A percentile compares a stretch with the other conserved stretches of the same genome.
These are phyloP conservation scores for Harpegnathos saltator DNA, from an alignment of 1,140 invertebrate species.

Conservation along the genomic window DNA sequence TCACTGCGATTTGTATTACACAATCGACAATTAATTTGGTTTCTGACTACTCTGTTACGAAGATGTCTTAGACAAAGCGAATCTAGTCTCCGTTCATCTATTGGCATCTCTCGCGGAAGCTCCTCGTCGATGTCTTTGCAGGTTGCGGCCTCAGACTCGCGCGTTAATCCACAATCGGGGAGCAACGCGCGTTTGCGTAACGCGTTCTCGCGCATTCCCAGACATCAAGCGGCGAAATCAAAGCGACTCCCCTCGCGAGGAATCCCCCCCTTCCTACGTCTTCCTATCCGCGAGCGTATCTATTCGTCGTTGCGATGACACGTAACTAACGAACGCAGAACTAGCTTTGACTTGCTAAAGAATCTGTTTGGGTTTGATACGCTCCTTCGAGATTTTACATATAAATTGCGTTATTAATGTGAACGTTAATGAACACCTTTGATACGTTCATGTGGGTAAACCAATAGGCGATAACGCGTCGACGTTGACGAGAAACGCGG, in stretches of 20 bases:
- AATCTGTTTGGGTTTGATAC: conserved; percentile 51
- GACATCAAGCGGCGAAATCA: conserved; percentile 2
- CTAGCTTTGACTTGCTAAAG: conserved; percentile 44
- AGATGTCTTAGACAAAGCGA: too few species aligned
- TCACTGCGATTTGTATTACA: too few species aligned
- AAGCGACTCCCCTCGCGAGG: not conserved
- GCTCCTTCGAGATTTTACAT: conserved; percentile 58
- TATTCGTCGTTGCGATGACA: conserved; percentile 37
- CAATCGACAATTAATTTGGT: too few species aligned
- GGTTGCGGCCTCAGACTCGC: not conserved
- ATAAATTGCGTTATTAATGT: conserved; percentile 60
- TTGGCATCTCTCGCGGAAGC: too few species aligned
- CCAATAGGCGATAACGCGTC: conserved; percentile 41
- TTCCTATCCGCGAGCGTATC: conserved; percentile 37
- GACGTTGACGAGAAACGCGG: conserved; percentile 37
- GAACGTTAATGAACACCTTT: conserved; percentile 52
- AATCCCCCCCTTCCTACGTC: not conserved
- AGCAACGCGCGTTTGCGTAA: not conserved
- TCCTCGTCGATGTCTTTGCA: not conserved
- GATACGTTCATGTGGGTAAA: conserved; percentile 48
- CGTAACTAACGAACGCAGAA: conserved; percentile 47
- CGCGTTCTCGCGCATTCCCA: conserved; percentile 21
- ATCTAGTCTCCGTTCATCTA: too few species aligned
- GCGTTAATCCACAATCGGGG: conserved; percentile 9
- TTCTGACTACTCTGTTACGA: too few species aligned